These are phyloP conservation scores for Aptenodytes forsteri DNA, from an alignment of 2,113 vertebrate genomes.

Conservation along the genomic window DNA sequence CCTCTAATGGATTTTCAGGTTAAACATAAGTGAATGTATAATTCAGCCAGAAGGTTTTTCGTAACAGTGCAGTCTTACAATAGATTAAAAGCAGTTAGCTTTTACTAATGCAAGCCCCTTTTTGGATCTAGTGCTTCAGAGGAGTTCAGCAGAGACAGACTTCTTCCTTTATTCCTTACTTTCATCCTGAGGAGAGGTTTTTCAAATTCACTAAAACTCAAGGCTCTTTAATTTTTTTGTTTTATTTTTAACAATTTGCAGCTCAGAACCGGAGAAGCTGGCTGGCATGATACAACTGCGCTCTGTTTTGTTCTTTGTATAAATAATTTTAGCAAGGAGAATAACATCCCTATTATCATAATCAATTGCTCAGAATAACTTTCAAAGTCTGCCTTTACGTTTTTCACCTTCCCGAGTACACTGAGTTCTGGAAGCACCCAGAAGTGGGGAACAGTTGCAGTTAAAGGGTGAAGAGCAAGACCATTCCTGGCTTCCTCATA, in stretches of 20 bases:
- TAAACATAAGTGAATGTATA: slow-evolving; percentile 29
- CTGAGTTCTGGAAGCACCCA: not conserved
- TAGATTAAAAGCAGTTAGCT: slow-evolving; percentile 47
- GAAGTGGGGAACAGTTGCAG: not conserved
- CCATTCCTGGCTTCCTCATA: not conserved
- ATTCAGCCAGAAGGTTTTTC: slow-evolving; percentile 57
- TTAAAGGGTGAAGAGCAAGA: not conserved
- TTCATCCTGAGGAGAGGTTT: not conserved
- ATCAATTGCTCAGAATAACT: slow-evolving; percentile 3
- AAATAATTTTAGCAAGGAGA: not conserved
- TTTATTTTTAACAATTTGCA: not conserved
- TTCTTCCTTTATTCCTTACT: not conserved
- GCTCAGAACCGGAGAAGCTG: not conserved
- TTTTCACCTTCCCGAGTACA: not conserved
- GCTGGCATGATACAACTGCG: not conserved
- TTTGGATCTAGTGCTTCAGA: slow-evolving; percentile 24
- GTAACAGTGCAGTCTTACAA: slow-evolving; percentile 19
- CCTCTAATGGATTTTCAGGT: slow-evolving; percentile 63
- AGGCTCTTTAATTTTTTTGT: not conserved
- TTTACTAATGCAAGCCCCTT: not conserved
- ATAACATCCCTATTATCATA: not conserved
- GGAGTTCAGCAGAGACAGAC: not conserved
- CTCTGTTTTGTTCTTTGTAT: not conserved
- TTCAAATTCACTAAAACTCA: not conserved
- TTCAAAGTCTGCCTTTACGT: not conserved